phyloP scores from a whole-genome alignment of 2,888 invertebrate genomes.

The Plagodis pulveraria region DNA sequence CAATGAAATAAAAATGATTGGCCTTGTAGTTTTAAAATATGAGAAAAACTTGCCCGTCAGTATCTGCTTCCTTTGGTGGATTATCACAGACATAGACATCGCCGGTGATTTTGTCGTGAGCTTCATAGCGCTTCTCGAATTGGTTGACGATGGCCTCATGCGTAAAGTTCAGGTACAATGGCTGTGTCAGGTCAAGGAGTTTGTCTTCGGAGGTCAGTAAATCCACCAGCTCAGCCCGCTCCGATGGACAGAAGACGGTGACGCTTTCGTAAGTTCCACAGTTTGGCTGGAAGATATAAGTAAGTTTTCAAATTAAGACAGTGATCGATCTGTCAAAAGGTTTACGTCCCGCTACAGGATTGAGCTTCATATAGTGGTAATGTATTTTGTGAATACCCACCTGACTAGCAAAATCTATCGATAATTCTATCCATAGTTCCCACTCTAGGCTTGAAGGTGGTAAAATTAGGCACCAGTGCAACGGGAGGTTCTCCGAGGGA shows the following conservation, averaged over 20 bases:
- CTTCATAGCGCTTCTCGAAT: constrained; percentile 86
- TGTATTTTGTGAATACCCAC: too few species aligned
- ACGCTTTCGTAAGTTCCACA: constrained; percentile 92
- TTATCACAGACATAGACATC: constrained; percentile 91
- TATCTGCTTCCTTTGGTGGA: constrained; percentile 83
- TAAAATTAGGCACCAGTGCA: too few species aligned
- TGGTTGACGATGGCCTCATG: constrained; percentile 92
- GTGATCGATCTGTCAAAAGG: too few species aligned
- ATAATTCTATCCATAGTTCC: too few species aligned
- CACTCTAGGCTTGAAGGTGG: too few species aligned
- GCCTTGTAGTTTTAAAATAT: too few species aligned
- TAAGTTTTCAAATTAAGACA: too few species aligned
- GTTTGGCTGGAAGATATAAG: constrained; percentile 87
- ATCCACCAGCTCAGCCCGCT: constrained; percentile 89
- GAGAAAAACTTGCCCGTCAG: constrained; percentile 70
- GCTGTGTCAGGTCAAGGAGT: constrained; percentile 91
- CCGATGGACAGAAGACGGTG: constrained; percentile 93
- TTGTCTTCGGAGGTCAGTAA: constrained; percentile 90
- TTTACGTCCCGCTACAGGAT: too few species aligned
- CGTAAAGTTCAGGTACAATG: constrained; percentile 94
- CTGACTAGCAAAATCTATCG: too few species aligned
- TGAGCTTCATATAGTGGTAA: too few species aligned
- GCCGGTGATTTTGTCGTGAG: constrained; percentile 92
- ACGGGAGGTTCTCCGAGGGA: too few species aligned
- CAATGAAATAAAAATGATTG: too few species aligned